Evolutionary conservation across 2,888 invertebrate genomes (phyloP), one percentile per base, ranked within the genome.

Genomic region (Drosophila melanosoma): DNA sequence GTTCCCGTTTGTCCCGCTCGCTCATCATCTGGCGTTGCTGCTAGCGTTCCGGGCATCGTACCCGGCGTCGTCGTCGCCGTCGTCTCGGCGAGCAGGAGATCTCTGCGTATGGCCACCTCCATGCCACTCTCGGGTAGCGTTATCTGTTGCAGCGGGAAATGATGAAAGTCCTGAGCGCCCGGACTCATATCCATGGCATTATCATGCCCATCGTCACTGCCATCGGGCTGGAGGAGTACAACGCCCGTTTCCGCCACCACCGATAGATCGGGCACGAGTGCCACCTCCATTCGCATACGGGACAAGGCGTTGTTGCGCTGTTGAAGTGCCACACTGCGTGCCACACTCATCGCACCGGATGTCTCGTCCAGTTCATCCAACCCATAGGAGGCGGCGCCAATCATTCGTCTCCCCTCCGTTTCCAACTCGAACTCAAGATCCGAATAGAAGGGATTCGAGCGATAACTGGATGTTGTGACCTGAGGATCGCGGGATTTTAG

Each of bases 371-470:
- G 78, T 66, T 88, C 84, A 62, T 83, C 84, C 33, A 87, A 78
- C 7, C 90, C 89, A 36, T 93, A 93, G 36, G 91, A 93, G 32
- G 91, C 92, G 20, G 93, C 89, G 85, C 94, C 93, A 29, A 93
- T 92, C 69, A 94, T 91, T 12, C 90, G 81, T 74, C 82, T 68
- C 8, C 81, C 74, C 23, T 89, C 90, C 29, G 92, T 90, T 57
- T 95, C 96, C 4, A 95, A 95, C 89, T 97, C 97, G 95, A 96
- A 97, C 82, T 97, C 97, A 17, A 96, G 94, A 88, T 96, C 96
- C 94, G 96, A 95, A 91, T 96, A 96, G 49, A 96, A 95, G 74
- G 95, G 95, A 82, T 91, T 93, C 0, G 93, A 91, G 52, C 91
- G 92, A 87, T 95, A 95, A 66, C 94, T 93, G 38, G 94, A 93